These are phyloP conservation scores for Epistrophe eligans DNA, from an alignment of 2,888 invertebrate species.

Conservation along the genomic window DNA sequence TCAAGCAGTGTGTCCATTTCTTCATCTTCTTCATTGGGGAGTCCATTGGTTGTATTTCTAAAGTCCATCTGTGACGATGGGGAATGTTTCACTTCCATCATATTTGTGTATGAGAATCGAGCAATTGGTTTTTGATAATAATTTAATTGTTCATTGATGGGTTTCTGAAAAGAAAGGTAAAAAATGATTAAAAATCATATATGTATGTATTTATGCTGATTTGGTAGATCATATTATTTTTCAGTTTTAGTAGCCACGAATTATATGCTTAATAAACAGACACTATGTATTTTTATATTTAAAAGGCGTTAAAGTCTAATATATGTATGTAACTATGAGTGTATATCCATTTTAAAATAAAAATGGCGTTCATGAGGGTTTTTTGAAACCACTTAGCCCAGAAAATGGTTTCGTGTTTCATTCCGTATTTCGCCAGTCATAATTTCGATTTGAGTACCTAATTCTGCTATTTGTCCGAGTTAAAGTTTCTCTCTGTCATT, in stretches of 20 bases:
- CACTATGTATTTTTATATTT: too few species aligned
- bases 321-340: too few species aligned
- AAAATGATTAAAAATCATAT: neutral
- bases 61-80: slow-evolving; percentile 67
- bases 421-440: too few species aligned
- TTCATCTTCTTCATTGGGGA: slow-evolving; percentile 41
- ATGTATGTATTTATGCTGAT: neutral
- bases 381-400: too few species aligned
- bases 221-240: neutral
- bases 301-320: too few species aligned
- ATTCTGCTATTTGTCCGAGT: too few species aligned
- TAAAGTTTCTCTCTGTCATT: too few species aligned
- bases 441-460: too few species aligned
- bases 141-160: slow-evolving; percentile 50
- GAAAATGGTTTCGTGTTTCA: too few species aligned
- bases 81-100: slow-evolving; percentile 74
- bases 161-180: slow-evolving; percentile 38
- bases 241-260: neutral
- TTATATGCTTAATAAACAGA: neutral
- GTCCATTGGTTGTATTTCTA: slow-evolving; percentile 45
- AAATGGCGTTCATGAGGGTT: too few species aligned
- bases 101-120: slow-evolving; percentile 44
- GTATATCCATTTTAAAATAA: too few species aligned
- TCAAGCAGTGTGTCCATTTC: slow-evolving; percentile 54
- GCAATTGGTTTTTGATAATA: slow-evolving; percentile 18